Evolutionary conservation across 2,113 vertebrate species (phyloP).

Genomic region (Laticauda colubrina): DNA sequence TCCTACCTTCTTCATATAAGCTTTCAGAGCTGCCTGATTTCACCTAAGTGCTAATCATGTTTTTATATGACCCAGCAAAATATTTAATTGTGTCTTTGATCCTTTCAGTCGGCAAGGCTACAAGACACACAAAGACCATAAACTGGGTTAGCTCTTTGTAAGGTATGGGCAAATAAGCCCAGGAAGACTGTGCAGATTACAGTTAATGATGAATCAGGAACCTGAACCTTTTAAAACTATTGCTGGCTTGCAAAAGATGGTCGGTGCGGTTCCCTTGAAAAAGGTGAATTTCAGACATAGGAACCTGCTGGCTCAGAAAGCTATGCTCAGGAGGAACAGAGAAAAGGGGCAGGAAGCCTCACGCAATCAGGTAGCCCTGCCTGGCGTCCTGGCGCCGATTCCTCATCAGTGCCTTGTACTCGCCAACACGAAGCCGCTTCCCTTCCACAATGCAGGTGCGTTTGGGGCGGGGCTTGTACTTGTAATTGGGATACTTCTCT

Average conservation of each 20-base stretch:
- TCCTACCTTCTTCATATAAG: background rate
- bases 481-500: constrained; percentile 97
- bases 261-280: background rate
- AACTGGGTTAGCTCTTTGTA: background rate
- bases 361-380: constrained; percentile 85
- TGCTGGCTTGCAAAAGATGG: background rate
- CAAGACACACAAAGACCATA: background rate
- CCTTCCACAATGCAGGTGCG: constrained; percentile 98
- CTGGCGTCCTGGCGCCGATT: constrained; percentile 89
- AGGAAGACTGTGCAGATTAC: background rate
- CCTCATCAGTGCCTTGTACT: constrained; percentile 99
- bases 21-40: background rate
- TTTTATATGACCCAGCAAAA: background rate
- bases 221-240: background rate
- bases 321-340: background rate
- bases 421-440: constrained; percentile 90
- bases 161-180: background rate
- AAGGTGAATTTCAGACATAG: background rate
- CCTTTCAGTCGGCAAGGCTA: background rate
- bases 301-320: background rate
- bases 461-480: constrained; percentile 95
- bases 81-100: constrained; percentile 1
- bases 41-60: background rate
- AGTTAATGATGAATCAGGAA: background rate
- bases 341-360: constrained; percentile 36